These are phyloP conservation scores for Cyprinus carpio DNA, from an alignment of 2,113 vertebrate genomes.

Conservation along the genomic window DNA sequence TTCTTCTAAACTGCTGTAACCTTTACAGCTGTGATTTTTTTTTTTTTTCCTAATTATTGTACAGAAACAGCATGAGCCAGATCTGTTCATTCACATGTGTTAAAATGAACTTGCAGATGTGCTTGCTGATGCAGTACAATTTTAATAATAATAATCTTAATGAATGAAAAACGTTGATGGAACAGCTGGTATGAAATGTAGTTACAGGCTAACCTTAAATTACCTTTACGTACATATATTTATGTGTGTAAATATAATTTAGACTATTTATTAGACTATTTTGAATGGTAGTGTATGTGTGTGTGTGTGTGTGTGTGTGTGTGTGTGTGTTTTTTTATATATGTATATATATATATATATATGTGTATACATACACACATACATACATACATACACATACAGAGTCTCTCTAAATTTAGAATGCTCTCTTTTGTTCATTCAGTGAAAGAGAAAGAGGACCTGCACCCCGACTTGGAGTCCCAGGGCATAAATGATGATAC, in stretches of 20 bases:
- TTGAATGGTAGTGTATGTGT: too few species aligned
- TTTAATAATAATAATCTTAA: not conserved
- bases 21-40: not conserved
- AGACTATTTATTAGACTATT: too few species aligned
- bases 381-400: too few species aligned
- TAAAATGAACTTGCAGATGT: not conserved
- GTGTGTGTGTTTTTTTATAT: too few species aligned
- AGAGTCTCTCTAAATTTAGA: not conserved
- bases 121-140: not conserved
- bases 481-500: constrained; percentile 96
- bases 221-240: not conserved
- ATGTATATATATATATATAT: too few species aligned
- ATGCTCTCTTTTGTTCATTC: constrained; percentile 46
- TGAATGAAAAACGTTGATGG: not conserved
- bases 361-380: too few species aligned
- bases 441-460: constrained; percentile 98
- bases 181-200: not conserved
- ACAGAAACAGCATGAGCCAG: not conserved
- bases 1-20: not conserved
- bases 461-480: constrained; percentile 92
- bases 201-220: not conserved
- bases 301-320: too few species aligned
- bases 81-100: not conserved
- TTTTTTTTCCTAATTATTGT: constrained; percentile 12
- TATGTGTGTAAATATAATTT: not conserved